These are phyloP conservation scores for Nesogale talazaci DNA, from an alignment of 2,113 vertebrate genomes.

Conservation along the genomic window DNA sequence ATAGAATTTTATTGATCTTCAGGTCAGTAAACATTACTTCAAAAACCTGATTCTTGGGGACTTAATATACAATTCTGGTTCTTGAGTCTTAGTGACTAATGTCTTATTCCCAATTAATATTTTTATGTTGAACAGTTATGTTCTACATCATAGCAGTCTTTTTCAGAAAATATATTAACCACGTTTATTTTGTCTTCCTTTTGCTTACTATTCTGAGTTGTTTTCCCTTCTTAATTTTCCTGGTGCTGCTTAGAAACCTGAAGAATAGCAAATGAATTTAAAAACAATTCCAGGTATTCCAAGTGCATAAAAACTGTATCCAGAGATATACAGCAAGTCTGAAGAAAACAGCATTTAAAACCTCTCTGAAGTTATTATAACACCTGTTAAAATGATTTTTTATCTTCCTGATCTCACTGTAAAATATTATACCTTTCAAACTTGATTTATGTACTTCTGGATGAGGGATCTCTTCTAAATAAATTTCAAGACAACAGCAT, in stretches of 20 bases:
- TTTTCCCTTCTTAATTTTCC: not conserved
- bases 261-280: constrained; percentile 40
- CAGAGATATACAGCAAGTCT: constrained; percentile 53
- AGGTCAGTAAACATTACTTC: not conserved
- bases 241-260: not conserved
- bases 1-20: not conserved
- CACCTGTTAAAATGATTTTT: constrained; percentile 61
- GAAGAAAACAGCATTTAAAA: constrained; percentile 66
- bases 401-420: constrained; percentile 53
- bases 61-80: not conserved
- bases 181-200: not conserved
- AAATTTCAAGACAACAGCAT: constrained; percentile 78
- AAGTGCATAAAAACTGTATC: constrained; percentile 20
- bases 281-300: constrained; percentile 59
- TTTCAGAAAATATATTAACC: constrained; percentile 12
- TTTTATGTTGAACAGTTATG: not conserved
- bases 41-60: not conserved
- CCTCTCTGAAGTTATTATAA: constrained; percentile 35
- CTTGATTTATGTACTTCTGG: constrained; percentile 42
- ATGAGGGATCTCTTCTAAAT: constrained; percentile 59
- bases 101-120: not conserved
- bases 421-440: constrained; percentile 65
- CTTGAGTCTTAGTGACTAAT: not conserved
- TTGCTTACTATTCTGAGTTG: not conserved
- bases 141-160: not conserved